Conservation (phyloP, 2,797 vertebrate genomes). For the Chaetodon trifasciatus region DNA sequence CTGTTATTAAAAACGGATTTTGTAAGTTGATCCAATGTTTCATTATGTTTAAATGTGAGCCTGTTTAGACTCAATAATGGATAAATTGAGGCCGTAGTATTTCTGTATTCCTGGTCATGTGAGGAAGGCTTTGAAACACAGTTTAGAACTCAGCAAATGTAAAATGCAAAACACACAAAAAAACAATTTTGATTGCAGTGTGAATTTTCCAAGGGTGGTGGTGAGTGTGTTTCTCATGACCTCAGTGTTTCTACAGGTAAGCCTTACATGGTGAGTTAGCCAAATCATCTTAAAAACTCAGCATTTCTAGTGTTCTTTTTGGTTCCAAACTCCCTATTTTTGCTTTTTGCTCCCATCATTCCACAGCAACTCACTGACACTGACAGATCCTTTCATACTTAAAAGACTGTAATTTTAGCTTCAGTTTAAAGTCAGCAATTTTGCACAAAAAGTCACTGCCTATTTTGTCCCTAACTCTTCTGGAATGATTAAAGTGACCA, state of each 20-base stretch:
- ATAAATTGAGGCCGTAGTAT: background rate
- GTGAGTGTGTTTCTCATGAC: background rate
- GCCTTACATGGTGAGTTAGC: too few relatives aligned
- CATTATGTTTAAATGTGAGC: background rate
- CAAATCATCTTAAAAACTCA: background rate
- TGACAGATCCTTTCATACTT: background rate
- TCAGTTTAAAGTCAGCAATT: background rate
- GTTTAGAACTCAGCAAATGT: too few relatives aligned
- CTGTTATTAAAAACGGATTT: background rate
- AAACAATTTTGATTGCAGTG: too few relatives aligned
- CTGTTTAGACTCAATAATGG: background rate
- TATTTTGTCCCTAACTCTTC: background rate
- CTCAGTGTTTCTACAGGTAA: background rate
- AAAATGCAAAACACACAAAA: too few relatives aligned
- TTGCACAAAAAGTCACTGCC: background rate
- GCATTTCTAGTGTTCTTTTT: too few relatives aligned
- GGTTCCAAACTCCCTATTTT: background rate
- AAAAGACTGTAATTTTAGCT: background rate
- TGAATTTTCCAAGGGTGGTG: background rate
- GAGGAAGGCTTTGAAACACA: too few relatives aligned
- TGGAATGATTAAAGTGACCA: background rate
- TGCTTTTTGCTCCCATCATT: background rate
- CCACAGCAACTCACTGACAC: background rate
- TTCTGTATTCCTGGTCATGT: background rate
- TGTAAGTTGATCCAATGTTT: background rate